Conservation (phyloP, 2,888 invertebrate genomes). For the Lysandra bellargus region DNA sequence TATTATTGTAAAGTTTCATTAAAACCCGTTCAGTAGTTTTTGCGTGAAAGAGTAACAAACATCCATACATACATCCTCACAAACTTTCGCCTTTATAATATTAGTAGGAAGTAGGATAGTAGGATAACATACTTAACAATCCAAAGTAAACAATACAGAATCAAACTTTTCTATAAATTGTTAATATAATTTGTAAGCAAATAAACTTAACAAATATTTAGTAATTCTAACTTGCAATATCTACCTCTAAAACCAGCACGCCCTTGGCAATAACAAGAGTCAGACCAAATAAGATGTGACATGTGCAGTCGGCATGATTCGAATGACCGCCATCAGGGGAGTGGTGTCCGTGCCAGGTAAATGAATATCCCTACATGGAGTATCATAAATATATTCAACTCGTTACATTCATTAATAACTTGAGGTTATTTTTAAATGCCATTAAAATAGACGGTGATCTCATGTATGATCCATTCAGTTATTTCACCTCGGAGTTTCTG, state of each 20-base stretch:
- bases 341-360: constrained; percentile 1
- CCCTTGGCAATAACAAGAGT: not conserved
- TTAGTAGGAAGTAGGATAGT: too few species aligned
- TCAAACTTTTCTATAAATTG: too few species aligned
- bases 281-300: constrained; percentile 21
- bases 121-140: too few species aligned
- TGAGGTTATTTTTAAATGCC: not conserved
- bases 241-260: not conserved
- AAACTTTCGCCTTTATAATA: too few species aligned
- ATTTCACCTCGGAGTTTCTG: not conserved
- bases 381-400: constrained; percentile 11
- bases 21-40: too few species aligned
- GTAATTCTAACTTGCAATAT: not conserved
- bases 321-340: constrained; percentile 21
- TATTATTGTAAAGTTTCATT: too few species aligned
- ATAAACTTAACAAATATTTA: not conserved
- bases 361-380: constrained; percentile 19
- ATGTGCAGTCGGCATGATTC: constrained; percentile 7
- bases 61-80: too few species aligned
- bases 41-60: too few species aligned
- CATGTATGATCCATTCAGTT: not conserved
- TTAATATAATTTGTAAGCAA: not conserved
- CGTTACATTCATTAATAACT: constrained; percentile 15
- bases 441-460: constrained; percentile 11
- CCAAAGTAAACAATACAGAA: too few species aligned